Conservation (phyloP, 2,888 invertebrate species). For the Trissoscelio sp. region DNA sequence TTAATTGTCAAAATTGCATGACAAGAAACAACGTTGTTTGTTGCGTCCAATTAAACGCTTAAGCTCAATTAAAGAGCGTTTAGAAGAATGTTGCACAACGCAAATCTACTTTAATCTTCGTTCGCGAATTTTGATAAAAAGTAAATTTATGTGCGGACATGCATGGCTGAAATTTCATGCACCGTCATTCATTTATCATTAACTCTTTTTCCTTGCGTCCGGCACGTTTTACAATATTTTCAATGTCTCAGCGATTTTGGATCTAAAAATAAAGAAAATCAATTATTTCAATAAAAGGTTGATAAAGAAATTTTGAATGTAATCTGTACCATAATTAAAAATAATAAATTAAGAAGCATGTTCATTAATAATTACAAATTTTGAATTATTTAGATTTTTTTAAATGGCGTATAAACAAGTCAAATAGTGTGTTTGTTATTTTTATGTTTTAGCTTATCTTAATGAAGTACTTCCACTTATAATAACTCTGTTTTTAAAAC, state of each 20-base stretch:
- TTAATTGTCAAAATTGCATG: neutral
- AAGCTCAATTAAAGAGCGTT: conserved; percentile 27
- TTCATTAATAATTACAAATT: no score
- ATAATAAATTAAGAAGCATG: no score
- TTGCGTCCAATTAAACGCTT: conserved; percentile 13
- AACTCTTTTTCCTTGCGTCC: neutral
- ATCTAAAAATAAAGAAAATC: conserved; percentile 11
- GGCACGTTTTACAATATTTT: conserved; percentile 16
- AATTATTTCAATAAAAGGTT: neutral
- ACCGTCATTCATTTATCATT: conserved; percentile 17
- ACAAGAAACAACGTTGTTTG: neutral
- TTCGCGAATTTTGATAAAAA: conserved; percentile 7
- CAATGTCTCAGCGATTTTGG: conserved; percentile 9
- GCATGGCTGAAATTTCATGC: conserved; percentile 34
- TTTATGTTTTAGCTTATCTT: no score
- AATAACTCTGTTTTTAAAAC: no score
- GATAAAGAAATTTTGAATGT: neutral
- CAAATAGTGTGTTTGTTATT: no score
- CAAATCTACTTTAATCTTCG: conserved; percentile 1
- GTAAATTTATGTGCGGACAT: conserved; percentile 20
- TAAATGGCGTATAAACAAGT: no score
- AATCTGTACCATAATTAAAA: no score
- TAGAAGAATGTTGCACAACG: conserved; percentile 1
- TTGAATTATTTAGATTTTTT: no score
- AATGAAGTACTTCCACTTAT: no score